Evolutionary conservation across 2,797 vertebrate species (phyloP).

Genomic region (Paramormyrops hopkinsi): DNA sequence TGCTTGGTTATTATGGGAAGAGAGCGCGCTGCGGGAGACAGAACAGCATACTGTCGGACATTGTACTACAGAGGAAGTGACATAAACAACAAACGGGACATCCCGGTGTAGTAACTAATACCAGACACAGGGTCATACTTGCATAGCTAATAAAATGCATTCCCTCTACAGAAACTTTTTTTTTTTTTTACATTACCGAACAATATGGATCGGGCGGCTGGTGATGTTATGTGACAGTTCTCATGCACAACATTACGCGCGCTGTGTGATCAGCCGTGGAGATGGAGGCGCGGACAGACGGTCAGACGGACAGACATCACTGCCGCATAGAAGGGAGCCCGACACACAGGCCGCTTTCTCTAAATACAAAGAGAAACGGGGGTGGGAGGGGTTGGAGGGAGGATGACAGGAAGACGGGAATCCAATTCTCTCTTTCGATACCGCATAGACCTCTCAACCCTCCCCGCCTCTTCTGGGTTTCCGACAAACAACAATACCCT

Average conservation of each 20-base stretch:
- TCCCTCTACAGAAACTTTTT: not conserved
- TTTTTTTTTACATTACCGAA: not conserved
- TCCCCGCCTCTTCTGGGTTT: conserved; percentile 25
- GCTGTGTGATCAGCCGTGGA: not conserved
- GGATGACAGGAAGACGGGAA: conserved; percentile 44
- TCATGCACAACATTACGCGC: not conserved
- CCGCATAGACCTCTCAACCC: conserved; percentile 34
- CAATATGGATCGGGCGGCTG: not conserved
- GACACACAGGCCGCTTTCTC: conserved; percentile 50
- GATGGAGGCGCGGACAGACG: conserved; percentile 38
- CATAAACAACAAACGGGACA: conserved; percentile 8
- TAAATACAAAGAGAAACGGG: conserved; percentile 52
- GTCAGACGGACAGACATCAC: conserved; percentile 39
- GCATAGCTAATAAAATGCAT: not conserved
- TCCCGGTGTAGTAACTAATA: not conserved
- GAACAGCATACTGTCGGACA: not conserved
- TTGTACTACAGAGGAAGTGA: conserved; percentile 14
- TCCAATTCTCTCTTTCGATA: conserved; percentile 46
- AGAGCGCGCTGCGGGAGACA: not conserved
- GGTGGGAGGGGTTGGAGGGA: conserved; percentile 40
- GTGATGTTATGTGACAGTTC: not conserved
- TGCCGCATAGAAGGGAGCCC: conserved; percentile 61
- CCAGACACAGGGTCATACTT: not conserved
- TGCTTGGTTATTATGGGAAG: not conserved
- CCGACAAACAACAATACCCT: conserved; percentile 29